These are phyloP conservation scores for Vicugna pacos DNA, from an alignment of 2,113 vertebrate genomes.

Conservation along the genomic window DNA sequence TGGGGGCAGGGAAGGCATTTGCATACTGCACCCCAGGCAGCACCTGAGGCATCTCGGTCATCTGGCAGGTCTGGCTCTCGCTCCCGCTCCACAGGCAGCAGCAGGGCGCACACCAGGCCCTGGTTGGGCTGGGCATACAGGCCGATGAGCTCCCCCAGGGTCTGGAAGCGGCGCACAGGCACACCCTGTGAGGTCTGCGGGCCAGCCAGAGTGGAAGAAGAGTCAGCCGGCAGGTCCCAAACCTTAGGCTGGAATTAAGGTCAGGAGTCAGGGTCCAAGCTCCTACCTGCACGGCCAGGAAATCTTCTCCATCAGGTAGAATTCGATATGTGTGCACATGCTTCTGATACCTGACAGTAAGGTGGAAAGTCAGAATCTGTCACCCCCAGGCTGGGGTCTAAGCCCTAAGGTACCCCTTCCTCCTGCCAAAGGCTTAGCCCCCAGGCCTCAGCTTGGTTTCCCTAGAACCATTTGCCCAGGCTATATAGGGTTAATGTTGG, in stretches of 20 bases:
- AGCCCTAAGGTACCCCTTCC: not conserved
- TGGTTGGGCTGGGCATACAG: slow-evolving; percentile 97
- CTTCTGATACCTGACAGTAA: slow-evolving; percentile 94
- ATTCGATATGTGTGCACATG: slow-evolving; percentile 98
- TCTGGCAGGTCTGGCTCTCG: slow-evolving; percentile 88
- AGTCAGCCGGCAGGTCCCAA: slow-evolving; percentile 16
- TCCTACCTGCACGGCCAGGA: slow-evolving; percentile 96
- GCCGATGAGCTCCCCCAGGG: slow-evolving; percentile 93
- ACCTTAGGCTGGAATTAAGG: not conserved
- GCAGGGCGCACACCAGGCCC: slow-evolving; percentile 96
- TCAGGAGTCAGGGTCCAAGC: not conserved
- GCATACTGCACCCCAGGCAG: not conserved
- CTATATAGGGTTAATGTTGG: slow-evolving; percentile 41
- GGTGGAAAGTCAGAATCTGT: not conserved
- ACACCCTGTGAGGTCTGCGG: slow-evolving; percentile 96
- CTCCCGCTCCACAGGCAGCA: slow-evolving; percentile 95
- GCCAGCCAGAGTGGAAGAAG: not conserved
- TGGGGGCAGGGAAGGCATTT: not conserved
- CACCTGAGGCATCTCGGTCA: slow-evolving; percentile 96
- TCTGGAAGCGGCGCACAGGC: slow-evolving; percentile 96
- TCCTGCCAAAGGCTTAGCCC: not conserved
- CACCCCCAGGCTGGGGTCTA: not conserved
- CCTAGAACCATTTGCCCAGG: slow-evolving; percentile 22
- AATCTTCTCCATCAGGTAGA: slow-evolving; percentile 96
- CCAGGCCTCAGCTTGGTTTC: not conserved